Evolutionary conservation across 2,797 vertebrate genomes (phyloP), one percentile per base, ranked within the genome.

Genomic region (Pteropus rufus): DNA sequence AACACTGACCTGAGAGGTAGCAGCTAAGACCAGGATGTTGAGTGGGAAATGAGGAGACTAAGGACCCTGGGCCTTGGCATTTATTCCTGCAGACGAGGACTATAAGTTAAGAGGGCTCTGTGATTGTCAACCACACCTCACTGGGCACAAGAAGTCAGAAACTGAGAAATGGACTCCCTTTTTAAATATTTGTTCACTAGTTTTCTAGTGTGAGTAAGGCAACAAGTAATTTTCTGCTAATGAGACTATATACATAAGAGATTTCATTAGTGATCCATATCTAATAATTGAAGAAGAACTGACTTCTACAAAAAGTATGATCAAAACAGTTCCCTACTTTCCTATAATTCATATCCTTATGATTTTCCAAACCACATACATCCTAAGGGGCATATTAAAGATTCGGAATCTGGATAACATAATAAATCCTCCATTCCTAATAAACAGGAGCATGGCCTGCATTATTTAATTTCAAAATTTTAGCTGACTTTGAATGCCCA

Each of bases 351-450:
- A 36, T 79, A 29, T 86, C 79, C 60, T 94, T 91, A n/a, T 26
- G 85, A 73, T 79, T 95, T 88, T 36, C 36, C 29, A 95, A 95
- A 56, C 52, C 58, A 82, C 64, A 91, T 9, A 92, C 34, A 65
- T 75, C 69, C 23, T 88, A 31, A 94, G 34, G 62, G 44, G 23
- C 36, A 85, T 75, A 81, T 88, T 97, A 79, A 84, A 90, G 64
- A 52, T 82, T 52, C 29, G 29, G 56, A 93, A 88, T 73, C 90
- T 95, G 89, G 23, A 85, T 77, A 83, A 52, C 67, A 90, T 36
- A 86, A 92, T 90, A 90, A 93, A 60, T 95, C 67, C 84, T 82
- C 77, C 77, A 93, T 41, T 86, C 14, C 69, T 67, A 82, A 69
- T 70, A 93, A 82, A 84, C 18, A 69, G 67, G 92, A 94, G 21